These are phyloP conservation scores for Saccopteryx leptura DNA, from an alignment of 2,113 vertebrate species.

Conservation along the genomic window DNA sequence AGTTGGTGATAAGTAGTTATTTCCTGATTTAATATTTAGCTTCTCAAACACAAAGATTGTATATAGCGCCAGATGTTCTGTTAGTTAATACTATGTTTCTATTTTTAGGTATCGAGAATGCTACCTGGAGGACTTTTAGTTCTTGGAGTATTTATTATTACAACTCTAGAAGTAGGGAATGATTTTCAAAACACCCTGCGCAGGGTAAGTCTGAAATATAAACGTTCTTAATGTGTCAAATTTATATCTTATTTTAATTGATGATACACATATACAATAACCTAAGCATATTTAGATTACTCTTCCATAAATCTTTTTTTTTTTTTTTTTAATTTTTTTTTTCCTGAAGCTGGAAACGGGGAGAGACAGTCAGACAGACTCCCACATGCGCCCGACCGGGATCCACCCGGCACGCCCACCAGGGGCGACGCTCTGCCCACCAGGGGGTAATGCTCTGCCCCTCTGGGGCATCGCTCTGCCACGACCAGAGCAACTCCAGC, in stretches of 20 bases:
- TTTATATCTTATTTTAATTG: conserved; percentile 34
- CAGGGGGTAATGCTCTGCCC: too few relatives aligned
- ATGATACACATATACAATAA: fast-evolving
- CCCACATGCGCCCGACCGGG: too few relatives aligned
- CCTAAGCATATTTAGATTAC: not conserved
- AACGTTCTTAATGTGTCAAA: conserved; percentile 18
- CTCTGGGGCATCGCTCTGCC: too few relatives aligned
- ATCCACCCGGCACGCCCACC: too few relatives aligned
- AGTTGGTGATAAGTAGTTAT: not conserved
- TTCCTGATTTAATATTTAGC: conserved; percentile 37
- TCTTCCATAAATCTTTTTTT: conserved; percentile 50
- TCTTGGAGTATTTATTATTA: conserved; percentile 94
- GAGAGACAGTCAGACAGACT: too few relatives aligned
- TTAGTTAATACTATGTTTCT: conserved; percentile 62
- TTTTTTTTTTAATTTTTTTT: too few relatives aligned
- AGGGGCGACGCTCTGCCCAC: too few relatives aligned
- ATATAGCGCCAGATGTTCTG: conserved; percentile 1
- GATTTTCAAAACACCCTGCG: conserved; percentile 91
- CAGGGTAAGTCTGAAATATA: conserved; percentile 87
- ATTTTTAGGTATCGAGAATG: conserved; percentile 95
- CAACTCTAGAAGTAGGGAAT: conserved; percentile 90
- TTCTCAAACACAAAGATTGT: not conserved
- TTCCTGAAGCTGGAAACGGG: too few relatives aligned
- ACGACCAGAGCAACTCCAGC: too few relatives aligned
- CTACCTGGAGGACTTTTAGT: conserved; percentile 94